Conservation (phyloP, 2,797 vertebrate genomes). For the Megaceryle alcyon region DNA sequence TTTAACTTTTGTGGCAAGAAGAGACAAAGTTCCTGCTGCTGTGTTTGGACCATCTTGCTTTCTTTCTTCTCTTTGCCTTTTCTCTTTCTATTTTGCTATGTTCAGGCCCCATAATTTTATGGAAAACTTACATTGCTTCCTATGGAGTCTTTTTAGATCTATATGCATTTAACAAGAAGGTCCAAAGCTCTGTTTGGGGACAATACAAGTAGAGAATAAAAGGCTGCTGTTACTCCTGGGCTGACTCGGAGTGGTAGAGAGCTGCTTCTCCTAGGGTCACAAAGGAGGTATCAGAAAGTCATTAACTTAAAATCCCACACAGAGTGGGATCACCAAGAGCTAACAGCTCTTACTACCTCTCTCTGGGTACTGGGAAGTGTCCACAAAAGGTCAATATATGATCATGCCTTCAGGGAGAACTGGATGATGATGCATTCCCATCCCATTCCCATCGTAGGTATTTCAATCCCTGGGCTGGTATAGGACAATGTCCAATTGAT, state of each 20-base stretch:
- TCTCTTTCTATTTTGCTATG: not conserved
- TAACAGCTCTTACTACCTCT: not conserved
- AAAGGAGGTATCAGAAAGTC: not conserved
- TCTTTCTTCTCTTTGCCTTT: not conserved
- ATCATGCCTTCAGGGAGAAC: not conserved
- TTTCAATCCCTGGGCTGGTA: not conserved
- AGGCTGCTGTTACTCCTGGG: not conserved
- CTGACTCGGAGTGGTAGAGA: not conserved
- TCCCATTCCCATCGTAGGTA: not conserved
- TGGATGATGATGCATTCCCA: not conserved
- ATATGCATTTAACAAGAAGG: not conserved
- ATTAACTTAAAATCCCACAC: not conserved
- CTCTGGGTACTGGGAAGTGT: not conserved
- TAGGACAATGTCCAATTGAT: not conserved
- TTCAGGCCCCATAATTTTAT: not conserved
- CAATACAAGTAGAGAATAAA: not conserved
- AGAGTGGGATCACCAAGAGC: not conserved
- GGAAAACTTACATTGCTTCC: not conserved
- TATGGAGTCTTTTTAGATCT: not conserved
- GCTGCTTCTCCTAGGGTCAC: not conserved
- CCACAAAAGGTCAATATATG: not conserved
- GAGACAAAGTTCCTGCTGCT: not conserved
- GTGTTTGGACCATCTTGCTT: not conserved
- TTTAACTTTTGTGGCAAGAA: not conserved
- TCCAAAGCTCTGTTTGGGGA: not conserved